Base-by-base conservation (phyloP, 2,113 vertebrate genomes). In the Osmerus mordax region DNA sequence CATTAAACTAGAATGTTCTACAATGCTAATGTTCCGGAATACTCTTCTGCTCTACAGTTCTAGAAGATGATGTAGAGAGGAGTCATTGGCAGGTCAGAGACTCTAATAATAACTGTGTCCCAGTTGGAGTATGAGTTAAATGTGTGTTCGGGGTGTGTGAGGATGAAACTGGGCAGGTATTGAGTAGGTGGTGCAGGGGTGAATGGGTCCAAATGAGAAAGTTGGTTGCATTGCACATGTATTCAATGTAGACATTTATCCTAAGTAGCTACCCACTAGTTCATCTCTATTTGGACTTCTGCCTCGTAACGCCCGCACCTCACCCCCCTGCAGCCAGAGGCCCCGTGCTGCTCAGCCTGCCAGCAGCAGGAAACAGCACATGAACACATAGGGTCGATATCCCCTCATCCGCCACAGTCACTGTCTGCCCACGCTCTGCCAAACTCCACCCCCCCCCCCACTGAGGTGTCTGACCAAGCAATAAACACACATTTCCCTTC, bases 21-120 rank as follows among this genome's bases (percentile, higher is more conserved):
- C 23, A 62, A 62, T 14, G 60, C 60, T 25, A 62, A 61, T 28
- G 23, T 28, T 62, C 13, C 16, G 18, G 61, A 18, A 11, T 41
- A 32, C 28, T 9, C 21, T 21, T 23, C 21, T 2, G 3, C 12
- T 60, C 19, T 62, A 29, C 47, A 15, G 65, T 56, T 69, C 73
- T 77, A 59, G 81, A 83, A 77, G 79, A 82, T 72, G 28, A 73
- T 75, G 59, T 28, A 16, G 69, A 74, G 68, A 56, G 70, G 74
- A 73, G 81, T 84, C 84, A 84, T 60, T 59, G 52, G 68, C 65
- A 70, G 87, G 80, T 82, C 87, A 77, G 54, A 14, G 58, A 52
- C 68, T 81, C 82, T 88, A 89, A 83, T 83, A 81, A 87, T 86
- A 58, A 65, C 78, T 3, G 16, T 68, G 83, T 71, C 85, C 79